Evolutionary conservation across 2,888 invertebrate genomes (phyloP), one percentile per base, ranked within the genome.

Genomic region (Resseliella maxima): DNA sequence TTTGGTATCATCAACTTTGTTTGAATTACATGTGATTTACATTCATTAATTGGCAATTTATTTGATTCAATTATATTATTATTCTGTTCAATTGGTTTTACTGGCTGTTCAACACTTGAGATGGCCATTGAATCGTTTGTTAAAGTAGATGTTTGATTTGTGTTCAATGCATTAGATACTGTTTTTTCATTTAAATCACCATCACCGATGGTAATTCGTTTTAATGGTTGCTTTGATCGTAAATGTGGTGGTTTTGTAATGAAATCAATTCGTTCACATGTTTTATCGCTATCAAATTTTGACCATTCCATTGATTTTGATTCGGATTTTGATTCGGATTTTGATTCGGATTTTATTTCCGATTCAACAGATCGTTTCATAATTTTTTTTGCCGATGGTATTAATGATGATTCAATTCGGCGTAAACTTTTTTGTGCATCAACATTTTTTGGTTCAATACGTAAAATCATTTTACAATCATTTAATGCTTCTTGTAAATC

Each of bases 371-470:
- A n/a, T 15, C n/a, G 72, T 38, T 83, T 38, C 0, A n/a, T 83
- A 1, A 10, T 83, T 0, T 83, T 83, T 24, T 35, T 36, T 2
- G 5, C 15, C 5, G 81, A 36, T 18, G 38, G 0, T 5, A 1
- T 36, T 0, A 38, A 5, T n/a, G 38, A 5, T 0, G 10, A 6
- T 10, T 38, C n/a, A 24, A 83, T 21, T n/a, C 83, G 38, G n/a
- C 5, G n/a, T 27, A 83, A 38, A n/a, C 83, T n/a, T 1, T n/a
- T 6, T 38, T 85, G 41, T 27, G 54, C 59, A 0, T 59, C 85
- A 0, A 92, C 92, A 89, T 97, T 98, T 46, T 94, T 93, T 0
- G 97, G 96, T 88, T 98, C 97, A n/a, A 96, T 90, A 88, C 92
- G 92, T 54, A 97, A 90, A 0, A 96, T 94, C 88, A 93, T 93